Base-by-base conservation (phyloP, 2,113 vertebrate species). In the Theropithecus gelada region DNA sequence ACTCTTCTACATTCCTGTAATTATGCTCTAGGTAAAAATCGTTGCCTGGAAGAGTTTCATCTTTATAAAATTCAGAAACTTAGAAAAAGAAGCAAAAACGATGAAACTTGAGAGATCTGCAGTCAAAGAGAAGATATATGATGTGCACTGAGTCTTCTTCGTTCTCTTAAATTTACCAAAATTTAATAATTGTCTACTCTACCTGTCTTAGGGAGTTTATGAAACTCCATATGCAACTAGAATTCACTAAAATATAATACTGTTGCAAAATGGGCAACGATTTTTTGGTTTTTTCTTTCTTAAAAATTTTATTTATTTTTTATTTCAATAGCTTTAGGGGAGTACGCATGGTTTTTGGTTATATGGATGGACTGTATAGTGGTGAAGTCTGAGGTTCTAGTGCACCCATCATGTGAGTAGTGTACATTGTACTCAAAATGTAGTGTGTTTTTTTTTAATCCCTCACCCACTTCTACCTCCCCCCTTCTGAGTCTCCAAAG, bases 141-240 rank as follows among this genome's bases (percentile, higher is more conserved):
- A 61, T 70, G 13, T 48, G 55, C 38, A 30, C 32, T 94, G 79
- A 75, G 8, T 93, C n/a, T 81, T 90, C 32, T n/a, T 88, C n/a
- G 18, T 79, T 86, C 59, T 88, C 76, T 25, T 88, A 88, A 84
- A 75, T 75, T 75, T 92, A 61, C 75, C 55, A 93, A 90, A 96
- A 66, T 76, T 84, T 43, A 64, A 20, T 32, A 90, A 18, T 43
- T 73, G 30, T 50, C 73, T 88, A 50, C 18, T 40, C 4, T 90
- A 11, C 11, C n/a, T 48, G 3, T 80, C 35, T 90, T 43, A 89
- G 45, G 38, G 88, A 90, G 17, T 81, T 81, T 94, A 52, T 76
- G 25, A 81, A 94, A 73, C 35, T 84, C 1, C 27, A 55, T 96
- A 80, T 93, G 4, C 43, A 82, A 52, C n/a, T 61, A 23, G 23